Base-by-base conservation (phyloP, 2,113 vertebrate genomes). In the Paracanthobrama guichenoti region DNA sequence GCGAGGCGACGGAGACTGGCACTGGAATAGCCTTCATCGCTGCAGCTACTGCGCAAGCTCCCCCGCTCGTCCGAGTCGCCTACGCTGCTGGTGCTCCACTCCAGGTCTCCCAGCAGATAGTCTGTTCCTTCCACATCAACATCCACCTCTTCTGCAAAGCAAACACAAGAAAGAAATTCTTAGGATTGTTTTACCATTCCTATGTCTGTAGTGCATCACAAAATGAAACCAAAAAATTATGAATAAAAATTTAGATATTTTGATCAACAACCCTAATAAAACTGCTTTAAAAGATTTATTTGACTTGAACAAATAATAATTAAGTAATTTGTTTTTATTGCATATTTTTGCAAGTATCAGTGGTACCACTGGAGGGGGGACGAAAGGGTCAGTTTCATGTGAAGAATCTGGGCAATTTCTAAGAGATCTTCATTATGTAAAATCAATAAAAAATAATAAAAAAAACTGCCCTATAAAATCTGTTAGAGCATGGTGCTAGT, bases 21-120 rank as follows among this genome's bases (percentile, higher is more conserved):
- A 79, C 97, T 98, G 93, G 96, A 95, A 75, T 99, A 98, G 67
- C 98, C 97, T 90, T 99, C 98, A 0, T 98, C 98, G 0, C 97
- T 99, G 88, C 95, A 96, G 82, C 96, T 90, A 90, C 97, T 98
- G 89, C 95, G 97, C 92, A 94, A 92, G 93, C 97, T 98, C 50
- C 95, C 94, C 12, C 95, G 90, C 89, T 98, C 97, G 0, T 98
- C 98, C 0, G 94, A 97, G 92, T 99, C 98, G 24, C 98, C 97
- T 69, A 96, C 96, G 9, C 97, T 95, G 95, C 97, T 96, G 93
- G 93, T 96, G 96, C 97, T 97, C 96, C 97, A 98, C 74, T 97
- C 96, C 81, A 97, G 94, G 0, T 96, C 96, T 0, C 95, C 94
- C 55, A 95, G 91, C 85, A 98, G 94, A 90, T 93, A 96, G 87